A percentile compares a stretch with the other conserved stretches of the same genome.
phyloP scores from a whole-genome alignment of 2,888 invertebrate species.

The Tipula helvola region DNA sequence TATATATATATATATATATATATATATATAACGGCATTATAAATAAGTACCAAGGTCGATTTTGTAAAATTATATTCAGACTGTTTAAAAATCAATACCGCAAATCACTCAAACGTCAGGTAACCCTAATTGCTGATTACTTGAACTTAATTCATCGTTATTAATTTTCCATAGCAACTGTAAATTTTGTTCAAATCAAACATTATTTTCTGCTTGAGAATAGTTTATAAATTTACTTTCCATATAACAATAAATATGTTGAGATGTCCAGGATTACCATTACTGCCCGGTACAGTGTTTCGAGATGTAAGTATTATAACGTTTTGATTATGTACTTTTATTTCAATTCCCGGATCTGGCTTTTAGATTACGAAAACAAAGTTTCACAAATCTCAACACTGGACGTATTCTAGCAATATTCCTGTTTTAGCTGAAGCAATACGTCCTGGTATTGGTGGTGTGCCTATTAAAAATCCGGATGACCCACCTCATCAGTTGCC shows the following conservation, averaged over 20 bases:
- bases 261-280: constrained; percentile 53
- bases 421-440: constrained; percentile 48
- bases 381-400: constrained; percentile 48
- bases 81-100: background rate
- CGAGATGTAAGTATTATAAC: constrained; percentile 44
- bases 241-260: constrained; percentile 30
- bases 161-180: background rate
- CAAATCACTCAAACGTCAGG: background rate
- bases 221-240: background rate
- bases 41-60: no score
- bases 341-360: background rate
- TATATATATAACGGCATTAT: no score
- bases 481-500: constrained; percentile 43
- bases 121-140: background rate
- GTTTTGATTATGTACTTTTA: background rate
- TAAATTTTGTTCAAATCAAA: background rate
- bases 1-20: no score
- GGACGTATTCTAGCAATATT: constrained; percentile 46
- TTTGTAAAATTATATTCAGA: background rate
- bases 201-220: background rate
- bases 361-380: constrained; percentile 47
- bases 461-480: constrained; percentile 36
- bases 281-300: constrained; percentile 60
- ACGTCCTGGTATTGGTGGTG: constrained; percentile 46
- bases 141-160: background rate